Evolutionary conservation across 2,113 vertebrate species (phyloP), one percentile per base, ranked within the genome.

Genomic region (Delphinus delphis): DNA sequence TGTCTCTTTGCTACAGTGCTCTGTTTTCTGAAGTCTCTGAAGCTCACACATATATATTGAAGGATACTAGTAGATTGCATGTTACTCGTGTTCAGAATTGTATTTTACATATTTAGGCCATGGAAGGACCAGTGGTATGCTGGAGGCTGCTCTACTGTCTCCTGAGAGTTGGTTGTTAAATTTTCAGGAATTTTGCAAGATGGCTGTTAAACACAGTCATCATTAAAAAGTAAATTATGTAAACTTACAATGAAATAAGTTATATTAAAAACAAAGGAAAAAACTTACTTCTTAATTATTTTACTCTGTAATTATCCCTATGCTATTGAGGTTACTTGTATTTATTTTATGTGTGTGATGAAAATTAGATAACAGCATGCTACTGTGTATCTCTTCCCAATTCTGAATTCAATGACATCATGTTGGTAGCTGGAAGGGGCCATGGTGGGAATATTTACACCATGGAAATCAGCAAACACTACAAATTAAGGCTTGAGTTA

Each of bases 191-290:
- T 44, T 95, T 95, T 60, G 15, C 33, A 74, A 93, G 26, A 20
- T 36, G 38, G 25, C 31, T 87, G 11, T 77, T 83, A 91, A 88
- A 53, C 6, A 55, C 1, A 63, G 15, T 18, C 44, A 88, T 41
- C 20, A 73, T 80, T 79, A 80, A 84, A 88, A 88, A 73, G 31
- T 83, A 47, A 91, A 58, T 62, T 63, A 23, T 77, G 17, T 77
- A 71, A 88, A 79, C 15, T 62, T 63, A 88, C 2, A 63, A 17
- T 71, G 31, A 95, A 38, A 70, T 94, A 60, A 88, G 50, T 88
- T 84, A 50, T 68, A 77, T 90, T 73, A 73, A 96, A 74, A 89
- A 47, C 33, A 83, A 92, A 86, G 38, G 4, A 73, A 70, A 76
- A 84, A n/a, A n/a, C 7, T 41, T 23, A 2, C 20, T 71, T 95